Percentiles rank a stretch among this genome's conserved stretches.
Conservation (phyloP, 2,888 invertebrate genomes). For the Taenaris catops region DNA sequence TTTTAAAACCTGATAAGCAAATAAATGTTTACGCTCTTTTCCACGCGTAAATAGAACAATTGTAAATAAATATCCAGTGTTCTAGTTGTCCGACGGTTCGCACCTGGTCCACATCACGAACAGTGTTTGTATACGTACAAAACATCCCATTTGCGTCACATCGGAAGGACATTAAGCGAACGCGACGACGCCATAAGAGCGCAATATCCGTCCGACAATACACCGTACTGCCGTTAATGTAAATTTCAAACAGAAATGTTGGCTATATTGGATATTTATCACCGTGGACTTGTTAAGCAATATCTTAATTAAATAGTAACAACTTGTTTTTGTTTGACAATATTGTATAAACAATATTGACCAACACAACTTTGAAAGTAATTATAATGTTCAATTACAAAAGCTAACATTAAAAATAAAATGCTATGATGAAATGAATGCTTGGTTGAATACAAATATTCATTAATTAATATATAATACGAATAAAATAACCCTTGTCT, state of each 20-base stretch:
- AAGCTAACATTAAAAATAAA: no score
- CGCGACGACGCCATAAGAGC: conserved; percentile 57
- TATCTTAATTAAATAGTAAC: background rate
- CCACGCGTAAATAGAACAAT: conserved; percentile 2
- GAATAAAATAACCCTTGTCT: no score
- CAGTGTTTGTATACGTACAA: conserved; percentile 32
- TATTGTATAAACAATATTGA: conserved; percentile 4
- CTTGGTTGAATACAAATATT: no score
- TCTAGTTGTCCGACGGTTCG: conserved; percentile 22
- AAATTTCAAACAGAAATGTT: conserved; percentile 12
- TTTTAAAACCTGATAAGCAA: conserved; percentile 2
- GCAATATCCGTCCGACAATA: conserved; percentile 65
- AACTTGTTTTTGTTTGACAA: background rate
- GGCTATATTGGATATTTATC: conserved; percentile 4
- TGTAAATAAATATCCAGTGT: conserved; percentile 5
- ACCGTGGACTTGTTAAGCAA: conserved; percentile 6
- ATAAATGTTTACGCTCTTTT: conserved; percentile 2
- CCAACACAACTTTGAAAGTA: background rate
- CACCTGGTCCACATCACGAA: conserved; percentile 34
- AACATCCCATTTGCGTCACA: conserved; percentile 70
- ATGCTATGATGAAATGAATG: no score
- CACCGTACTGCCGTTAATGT: conserved; percentile 21
- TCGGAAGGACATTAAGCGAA: conserved; percentile 71
- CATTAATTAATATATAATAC: no score
- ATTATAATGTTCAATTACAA: conserved; percentile 5